Conservation (phyloP, 2,113 vertebrate species). For the Eurystomus gularis region DNA sequence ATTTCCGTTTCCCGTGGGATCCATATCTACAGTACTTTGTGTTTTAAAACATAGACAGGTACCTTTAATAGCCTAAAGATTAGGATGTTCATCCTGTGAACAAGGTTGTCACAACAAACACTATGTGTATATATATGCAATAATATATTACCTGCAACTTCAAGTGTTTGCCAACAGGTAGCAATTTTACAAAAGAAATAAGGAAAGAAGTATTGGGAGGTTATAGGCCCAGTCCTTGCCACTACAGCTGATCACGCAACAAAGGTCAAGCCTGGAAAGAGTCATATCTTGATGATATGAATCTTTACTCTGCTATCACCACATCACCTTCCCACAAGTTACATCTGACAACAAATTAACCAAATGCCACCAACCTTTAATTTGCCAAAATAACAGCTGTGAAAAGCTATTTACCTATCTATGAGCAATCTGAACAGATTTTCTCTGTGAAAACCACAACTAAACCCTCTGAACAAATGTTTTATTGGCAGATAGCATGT, state of each 20-base stretch:
- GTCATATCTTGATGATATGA: not conserved
- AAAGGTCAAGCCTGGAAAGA: not conserved
- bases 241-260: not conserved
- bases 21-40: not conserved
- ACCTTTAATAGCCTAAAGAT: not conserved
- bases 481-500: not conserved
- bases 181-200: not conserved
- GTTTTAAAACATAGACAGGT: not conserved
- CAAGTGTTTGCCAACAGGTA: not conserved
- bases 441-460: not conserved
- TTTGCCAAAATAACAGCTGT: not conserved
- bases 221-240: not conserved
- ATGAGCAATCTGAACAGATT: constrained; percentile 12
- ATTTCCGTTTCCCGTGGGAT: not conserved
- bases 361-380: not conserved
- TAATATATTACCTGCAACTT: not conserved
- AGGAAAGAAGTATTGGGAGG: not conserved
- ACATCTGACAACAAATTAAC: not conserved
- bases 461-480: not conserved
- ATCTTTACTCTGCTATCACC: not conserved
- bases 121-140: not conserved
- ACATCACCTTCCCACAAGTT: not conserved
- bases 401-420: not conserved
- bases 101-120: not conserved
- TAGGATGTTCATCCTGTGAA: not conserved